Percentiles rank a stretch among this genome's conserved stretches.
Evolutionary conservation across 1,140 invertebrate genomes (phyloP).

Genomic region (Drosophila obscura): DNA sequence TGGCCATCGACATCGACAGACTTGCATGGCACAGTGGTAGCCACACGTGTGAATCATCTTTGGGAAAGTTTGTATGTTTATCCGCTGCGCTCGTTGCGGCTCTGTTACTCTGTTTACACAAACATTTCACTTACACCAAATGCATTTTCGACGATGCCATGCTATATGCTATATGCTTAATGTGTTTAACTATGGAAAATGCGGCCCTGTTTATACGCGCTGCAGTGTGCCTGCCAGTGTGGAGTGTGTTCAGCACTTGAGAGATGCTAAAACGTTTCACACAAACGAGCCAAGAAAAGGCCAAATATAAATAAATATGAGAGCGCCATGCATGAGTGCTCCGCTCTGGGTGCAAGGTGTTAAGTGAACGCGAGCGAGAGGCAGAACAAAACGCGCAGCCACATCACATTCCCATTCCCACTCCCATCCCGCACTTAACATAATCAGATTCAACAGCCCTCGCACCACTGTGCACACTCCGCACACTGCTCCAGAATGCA

Average conservation of each 20-base stretch:
- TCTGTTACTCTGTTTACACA: conserved; percentile 59
- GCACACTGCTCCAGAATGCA: conserved; percentile 64
- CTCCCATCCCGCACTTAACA: conserved; percentile 21
- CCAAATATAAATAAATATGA: conserved; percentile 80
- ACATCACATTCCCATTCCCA: not conserved
- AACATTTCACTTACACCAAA: conserved; percentile 71
- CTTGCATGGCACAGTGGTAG: conserved; percentile 46
- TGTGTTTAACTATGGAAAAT: conserved; percentile 79
- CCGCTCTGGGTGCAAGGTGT: conserved; percentile 41
- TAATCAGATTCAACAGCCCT: conserved; percentile 36
- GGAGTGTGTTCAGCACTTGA: conserved; percentile 61
- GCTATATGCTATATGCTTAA: conserved; percentile 42
- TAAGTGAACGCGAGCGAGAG: conserved; percentile 45
- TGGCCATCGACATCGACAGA: not conserved
- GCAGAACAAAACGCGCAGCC: conserved; percentile 8
- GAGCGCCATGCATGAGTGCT: conserved; percentile 66
- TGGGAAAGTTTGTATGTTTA: conserved; percentile 27
- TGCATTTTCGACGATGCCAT: conserved; percentile 37
- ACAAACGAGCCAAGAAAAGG: conserved; percentile 52
- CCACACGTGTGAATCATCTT: conserved; percentile 23
- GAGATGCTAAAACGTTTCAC: conserved; percentile 74
- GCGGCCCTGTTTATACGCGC: conserved; percentile 59
- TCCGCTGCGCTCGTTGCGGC: conserved; percentile 23
- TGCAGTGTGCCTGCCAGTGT: not conserved
- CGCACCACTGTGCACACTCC: conserved; percentile 52